These are phyloP conservation scores for Emys orbicularis DNA, from an alignment of 2,797 vertebrate species.

Conservation along the genomic window DNA sequence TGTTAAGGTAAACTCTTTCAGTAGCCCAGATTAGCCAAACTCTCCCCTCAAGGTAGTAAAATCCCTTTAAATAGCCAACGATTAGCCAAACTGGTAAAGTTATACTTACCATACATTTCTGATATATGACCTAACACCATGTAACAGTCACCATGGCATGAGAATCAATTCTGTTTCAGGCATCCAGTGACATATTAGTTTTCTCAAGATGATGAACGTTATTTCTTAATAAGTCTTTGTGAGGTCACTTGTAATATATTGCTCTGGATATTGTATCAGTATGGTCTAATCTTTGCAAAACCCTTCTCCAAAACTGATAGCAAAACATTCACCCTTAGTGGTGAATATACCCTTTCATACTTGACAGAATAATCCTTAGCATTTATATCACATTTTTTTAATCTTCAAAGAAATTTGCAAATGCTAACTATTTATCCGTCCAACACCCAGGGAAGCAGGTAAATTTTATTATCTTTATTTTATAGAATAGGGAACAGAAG, in stretches of 20 bases:
- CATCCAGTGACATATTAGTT: neutral
- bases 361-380: neutral
- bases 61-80: neutral
- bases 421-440: slow-evolving; percentile 16
- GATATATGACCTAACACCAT: neutral
- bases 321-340: neutral
- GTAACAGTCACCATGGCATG: neutral
- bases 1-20: neutral
- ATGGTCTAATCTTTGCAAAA: neutral
- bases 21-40: neutral
- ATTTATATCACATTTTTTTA: slow-evolving; percentile 26
- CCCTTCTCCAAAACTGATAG: neutral
- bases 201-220: neutral
- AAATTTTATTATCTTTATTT: slow-evolving; percentile 37
- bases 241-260: neutral
- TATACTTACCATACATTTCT: neutral
- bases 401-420: slow-evolving; percentile 39
- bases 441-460: slow-evolving; percentile 3
- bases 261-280: neutral
- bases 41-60: neutral
- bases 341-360: neutral
- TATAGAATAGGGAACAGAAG: slow-evolving; percentile 5
- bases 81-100: neutral
- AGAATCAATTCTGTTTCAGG: neutral
- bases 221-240: neutral